These are phyloP conservation scores for Clarias batrachus DNA, from an alignment of 2,113 vertebrate genomes.

Conservation along the genomic window DNA sequence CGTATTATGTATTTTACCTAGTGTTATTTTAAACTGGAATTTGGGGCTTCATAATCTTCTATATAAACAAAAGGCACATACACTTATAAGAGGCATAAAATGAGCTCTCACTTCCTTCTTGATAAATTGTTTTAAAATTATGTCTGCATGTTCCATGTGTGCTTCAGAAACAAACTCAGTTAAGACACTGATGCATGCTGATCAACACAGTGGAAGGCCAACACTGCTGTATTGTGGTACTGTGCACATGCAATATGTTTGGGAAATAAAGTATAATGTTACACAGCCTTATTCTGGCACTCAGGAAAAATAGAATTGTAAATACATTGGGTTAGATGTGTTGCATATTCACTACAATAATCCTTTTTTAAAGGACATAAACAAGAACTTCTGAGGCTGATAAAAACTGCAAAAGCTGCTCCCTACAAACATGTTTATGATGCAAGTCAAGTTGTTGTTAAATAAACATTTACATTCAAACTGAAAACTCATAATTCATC, in stretches of 20 bases:
- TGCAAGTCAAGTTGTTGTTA: too few relatives aligned
- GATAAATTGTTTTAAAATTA: slow-evolving; percentile 53
- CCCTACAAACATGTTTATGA: too few relatives aligned
- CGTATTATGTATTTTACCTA: slow-evolving; percentile 4
- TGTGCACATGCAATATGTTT: neutral
- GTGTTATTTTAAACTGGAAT: slow-evolving; percentile 31
- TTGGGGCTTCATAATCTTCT: slow-evolving; percentile 15
- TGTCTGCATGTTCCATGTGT: slow-evolving; percentile 42
- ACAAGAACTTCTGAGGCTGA: neutral
- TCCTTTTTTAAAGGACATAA: neutral
- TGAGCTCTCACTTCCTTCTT: slow-evolving; percentile 37
- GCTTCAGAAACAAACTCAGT: slow-evolving; percentile 32
- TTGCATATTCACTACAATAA: neutral
- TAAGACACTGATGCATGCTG: slow-evolving; percentile 15
- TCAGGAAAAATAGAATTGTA: neutral
- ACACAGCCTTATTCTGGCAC: neutral
- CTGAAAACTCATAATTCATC: neutral
- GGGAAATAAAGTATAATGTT: neutral
- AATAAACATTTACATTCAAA: neutral
- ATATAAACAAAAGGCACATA: slow-evolving; percentile 5
- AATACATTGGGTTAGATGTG: neutral
- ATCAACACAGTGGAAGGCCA: slow-evolving; percentile 24
- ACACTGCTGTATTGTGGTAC: neutral
- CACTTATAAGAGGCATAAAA: slow-evolving; percentile 13
- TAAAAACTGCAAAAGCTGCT: too few relatives aligned